These are phyloP conservation scores for Egretta garzetta DNA, from an alignment of 2,113 vertebrate species.

Conservation along the genomic window DNA sequence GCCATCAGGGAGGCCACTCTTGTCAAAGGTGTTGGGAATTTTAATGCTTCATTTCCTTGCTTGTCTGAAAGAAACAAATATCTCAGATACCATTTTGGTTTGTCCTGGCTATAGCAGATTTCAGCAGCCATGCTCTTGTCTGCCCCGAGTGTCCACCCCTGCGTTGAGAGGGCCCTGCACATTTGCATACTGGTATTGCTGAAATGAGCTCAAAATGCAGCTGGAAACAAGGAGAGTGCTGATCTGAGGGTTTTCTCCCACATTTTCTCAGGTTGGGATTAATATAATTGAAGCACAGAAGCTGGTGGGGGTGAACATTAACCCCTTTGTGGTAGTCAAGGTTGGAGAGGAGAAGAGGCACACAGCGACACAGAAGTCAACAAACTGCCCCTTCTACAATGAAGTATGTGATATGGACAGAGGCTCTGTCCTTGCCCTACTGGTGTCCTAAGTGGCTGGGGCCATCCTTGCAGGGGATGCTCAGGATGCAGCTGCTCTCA, in stretches of 20 bases:
- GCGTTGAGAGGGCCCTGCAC: not conserved
- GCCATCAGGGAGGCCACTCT: not conserved
- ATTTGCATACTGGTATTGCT: not conserved
- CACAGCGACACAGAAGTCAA: constrained; percentile 85
- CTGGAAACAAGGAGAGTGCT: not conserved
- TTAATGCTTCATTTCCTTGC: not conserved
- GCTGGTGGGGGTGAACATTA: constrained; percentile 92
- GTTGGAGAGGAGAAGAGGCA: constrained; percentile 86
- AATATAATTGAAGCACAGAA: constrained; percentile 92
- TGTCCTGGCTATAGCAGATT: not conserved
- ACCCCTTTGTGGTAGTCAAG: constrained; percentile 86
- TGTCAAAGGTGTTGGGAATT: not conserved
- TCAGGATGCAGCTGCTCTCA: not conserved
- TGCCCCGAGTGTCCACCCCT: fast-evolving
- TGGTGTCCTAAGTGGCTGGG: fast-evolving
- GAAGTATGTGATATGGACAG: constrained; percentile 62
- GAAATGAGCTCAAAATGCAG: not conserved
- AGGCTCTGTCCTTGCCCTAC: not conserved
- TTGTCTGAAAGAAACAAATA: not conserved
- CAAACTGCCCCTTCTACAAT: constrained; percentile 88
- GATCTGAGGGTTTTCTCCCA: not conserved
- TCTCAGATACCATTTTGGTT: not conserved
- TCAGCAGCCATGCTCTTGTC: not conserved
- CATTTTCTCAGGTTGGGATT: constrained; percentile 82
- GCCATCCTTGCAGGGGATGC: not conserved